Base-by-base conservation (phyloP, 2,113 vertebrate genomes). In the Onychostruthus taczanowskii region DNA sequence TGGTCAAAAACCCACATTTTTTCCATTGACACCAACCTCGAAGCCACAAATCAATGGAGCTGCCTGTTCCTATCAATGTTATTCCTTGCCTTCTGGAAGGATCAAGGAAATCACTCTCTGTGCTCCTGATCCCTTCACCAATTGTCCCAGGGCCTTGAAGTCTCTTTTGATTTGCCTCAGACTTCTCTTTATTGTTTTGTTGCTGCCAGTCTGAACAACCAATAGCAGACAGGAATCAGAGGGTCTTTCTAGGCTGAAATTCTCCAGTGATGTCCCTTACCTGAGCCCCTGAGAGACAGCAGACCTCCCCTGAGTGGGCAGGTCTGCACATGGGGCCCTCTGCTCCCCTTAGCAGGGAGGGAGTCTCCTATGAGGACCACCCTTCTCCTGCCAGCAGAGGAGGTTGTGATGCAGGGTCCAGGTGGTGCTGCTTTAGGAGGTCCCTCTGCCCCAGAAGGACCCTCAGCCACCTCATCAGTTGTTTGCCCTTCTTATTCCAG, bases 1-100 rank as follows among this genome's bases (percentile, higher is more conserved):
- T 18, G 5, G 21, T 22, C 26, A 44, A 52, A 59, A 68, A 2
- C 0, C 0, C 44, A 6, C 9, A 2, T 59, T 77, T 52, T 68
- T 68, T 37, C 63, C 37, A 68, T 0, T 52, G 22, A 68, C 33
- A 68, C 11, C 63, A 68, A 44, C 15, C 27, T 61, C 0, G 0
- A 5, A 44, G 27, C 33, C 63, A 52, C 0, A 0, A 20, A 26
- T 31, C 4, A 15, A 52, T 2, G 9, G 63, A 68, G 26, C 27
- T 68, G 44, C 26, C 37, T 59, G 18, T 23, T 52, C 46, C 44
- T 44, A 52, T 61, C 22, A 52, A 0, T 68, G 14, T 22, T 35
- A 76, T 27, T 86, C 14, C 46, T 37, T 44, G 22, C 39, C 14
- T 44, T 33, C 46, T 52, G 37, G 27, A 61, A 52, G 33, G 17